Evolutionary conservation across 2,797 vertebrate genomes (phyloP).

Genomic region (Micropoecilia bifurca): DNA sequence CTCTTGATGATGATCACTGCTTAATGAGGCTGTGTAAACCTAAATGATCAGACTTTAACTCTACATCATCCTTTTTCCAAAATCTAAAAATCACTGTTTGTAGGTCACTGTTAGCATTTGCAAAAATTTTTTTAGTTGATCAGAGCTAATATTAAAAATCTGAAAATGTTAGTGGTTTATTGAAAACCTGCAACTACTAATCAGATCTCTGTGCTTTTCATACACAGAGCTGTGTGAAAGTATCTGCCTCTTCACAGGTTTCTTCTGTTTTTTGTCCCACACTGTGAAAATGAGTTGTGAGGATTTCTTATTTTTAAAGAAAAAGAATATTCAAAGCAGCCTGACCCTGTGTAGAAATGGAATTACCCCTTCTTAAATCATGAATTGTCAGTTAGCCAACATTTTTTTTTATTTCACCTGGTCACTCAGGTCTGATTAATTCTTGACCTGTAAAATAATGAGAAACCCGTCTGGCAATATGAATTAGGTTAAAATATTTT

Average conservation of each 20-base stretch:
- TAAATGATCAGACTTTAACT: slow-evolving; percentile 10
- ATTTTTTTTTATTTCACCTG: not conserved
- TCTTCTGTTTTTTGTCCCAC: not conserved
- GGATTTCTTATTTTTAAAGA: not conserved
- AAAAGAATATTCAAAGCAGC: not conserved
- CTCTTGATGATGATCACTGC: slow-evolving; percentile 52
- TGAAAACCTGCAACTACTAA: not conserved
- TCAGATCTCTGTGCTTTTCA: not conserved
- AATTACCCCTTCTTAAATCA: not conserved
- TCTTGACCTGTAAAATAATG: not conserved
- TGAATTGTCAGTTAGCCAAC: not conserved
- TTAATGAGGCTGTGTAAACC: slow-evolving; percentile 39
- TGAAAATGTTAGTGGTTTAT: not conserved
- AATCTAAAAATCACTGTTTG: not conserved
- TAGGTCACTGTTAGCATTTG: slow-evolving; percentile 18
- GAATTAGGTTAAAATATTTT: not conserved
- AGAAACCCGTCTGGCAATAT: not conserved
- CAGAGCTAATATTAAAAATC: not conserved
- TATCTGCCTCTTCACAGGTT: not conserved
- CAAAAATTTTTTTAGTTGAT: not conserved
- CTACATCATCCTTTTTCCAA: slow-evolving; percentile 8
- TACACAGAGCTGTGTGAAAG: not conserved
- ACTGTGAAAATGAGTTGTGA: not conserved
- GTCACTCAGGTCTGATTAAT: not conserved
- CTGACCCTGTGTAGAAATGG: not conserved